A percentile compares a stretch with the other conserved stretches of the same genome.
Conservation (phyloP, 1,140 invertebrate genomes). For the Cotesia chilonis region DNA sequence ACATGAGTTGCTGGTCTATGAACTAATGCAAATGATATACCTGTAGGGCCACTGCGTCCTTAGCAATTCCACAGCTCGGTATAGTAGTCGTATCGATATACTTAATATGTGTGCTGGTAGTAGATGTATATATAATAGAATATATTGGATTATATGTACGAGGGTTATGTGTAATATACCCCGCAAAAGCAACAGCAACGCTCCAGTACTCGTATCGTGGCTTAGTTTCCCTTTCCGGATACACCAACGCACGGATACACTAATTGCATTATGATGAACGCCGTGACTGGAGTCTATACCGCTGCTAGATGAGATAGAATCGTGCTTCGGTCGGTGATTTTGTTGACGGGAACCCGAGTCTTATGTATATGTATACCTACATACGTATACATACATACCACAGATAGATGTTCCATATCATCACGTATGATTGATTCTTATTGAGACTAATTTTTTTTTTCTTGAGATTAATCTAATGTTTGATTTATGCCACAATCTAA, state of each 20-base stretch:
- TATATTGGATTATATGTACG: no score
- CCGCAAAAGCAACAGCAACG: no score
- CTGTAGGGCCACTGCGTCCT: constrained; percentile 13
- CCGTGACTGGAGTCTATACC: neutral
- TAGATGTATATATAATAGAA: constrained; percentile 4
- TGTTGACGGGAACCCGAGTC: neutral
- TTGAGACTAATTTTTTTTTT: no score
- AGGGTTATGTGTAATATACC: no score
- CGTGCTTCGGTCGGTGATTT: constrained; percentile 3
- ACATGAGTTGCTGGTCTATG: constrained; percentile 35
- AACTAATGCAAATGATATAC: constrained; percentile 47
- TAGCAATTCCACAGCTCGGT: neutral
- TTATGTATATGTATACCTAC: no score
- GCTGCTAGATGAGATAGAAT: neutral
- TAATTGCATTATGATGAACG: constrained; percentile 38
- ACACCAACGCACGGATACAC: constrained; percentile 34
- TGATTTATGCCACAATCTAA: no score
- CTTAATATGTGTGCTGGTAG: neutral
- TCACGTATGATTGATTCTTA: constrained; percentile 14
- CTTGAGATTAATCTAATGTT: no score
- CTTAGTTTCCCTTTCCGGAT: constrained; percentile 23
- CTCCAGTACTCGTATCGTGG: neutral
- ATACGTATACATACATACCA: no score
- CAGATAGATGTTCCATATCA: neutral
- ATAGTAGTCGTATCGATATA: neutral